Base-by-base conservation (phyloP, 2,797 vertebrate genomes). In the Leptodactylus fallax region DNA sequence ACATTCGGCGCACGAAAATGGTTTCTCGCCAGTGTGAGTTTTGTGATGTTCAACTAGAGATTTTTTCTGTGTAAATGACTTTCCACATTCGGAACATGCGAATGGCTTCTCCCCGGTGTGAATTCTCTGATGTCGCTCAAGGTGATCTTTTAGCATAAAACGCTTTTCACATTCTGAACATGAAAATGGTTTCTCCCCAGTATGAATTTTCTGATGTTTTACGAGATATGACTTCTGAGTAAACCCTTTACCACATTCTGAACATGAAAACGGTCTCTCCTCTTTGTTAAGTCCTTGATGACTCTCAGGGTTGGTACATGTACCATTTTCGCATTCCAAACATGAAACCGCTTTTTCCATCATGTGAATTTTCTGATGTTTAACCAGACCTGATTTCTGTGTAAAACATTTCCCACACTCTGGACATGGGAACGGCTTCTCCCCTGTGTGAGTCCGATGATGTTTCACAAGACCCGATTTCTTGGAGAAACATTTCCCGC, bases 401-500 rank as follows among this genome's bases (percentile, higher is more conserved):
- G 65, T 36, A 69, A 69, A 69, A 69, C 65, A 69, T 36, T 69
- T 69, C 0, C 65, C 65, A 36, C 65, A 69, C 36, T 69, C 25
- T 36, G 13, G 65, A 69, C 65, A 69, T 7, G 13, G 25, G 16
- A 27, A 69, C 16, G 65, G 74, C n/a, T 77, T 77, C 74, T 77
- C 74, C 9, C 45, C 74, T n/a, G 45, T 53, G 49, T 77, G 74
- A 77, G 49, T 77, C n/a, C 74, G 45, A 21, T 77, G 25, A 51
- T 77, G 74, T 23, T 77, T 77, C 9, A 77, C 49, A 51, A 77
- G 74, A 51, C 49, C 74, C 0, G 74, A 77, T 77, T 77, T 77
- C 74, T 77, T 47, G 5, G 74, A 49, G 21, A 77, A 77, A 51
- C 49, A 47, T 77, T 77, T 77, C 19, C 49, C 74, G 0, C 93